phyloP scores from a whole-genome alignment of 2,113 vertebrate genomes.

The Polypterus senegalus region DNA sequence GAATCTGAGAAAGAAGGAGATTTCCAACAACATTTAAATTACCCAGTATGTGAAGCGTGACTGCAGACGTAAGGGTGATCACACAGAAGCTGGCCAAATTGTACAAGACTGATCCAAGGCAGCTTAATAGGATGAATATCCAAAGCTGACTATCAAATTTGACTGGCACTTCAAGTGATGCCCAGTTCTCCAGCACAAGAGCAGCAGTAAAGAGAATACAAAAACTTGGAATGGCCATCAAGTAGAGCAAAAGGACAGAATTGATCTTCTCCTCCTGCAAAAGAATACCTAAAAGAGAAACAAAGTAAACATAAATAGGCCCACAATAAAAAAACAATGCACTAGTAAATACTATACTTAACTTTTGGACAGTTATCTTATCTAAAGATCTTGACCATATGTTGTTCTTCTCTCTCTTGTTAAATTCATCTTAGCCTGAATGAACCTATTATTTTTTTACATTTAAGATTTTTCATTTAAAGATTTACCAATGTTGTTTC shows the following conservation, averaged over 20 bases:
- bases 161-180: slow-evolving; percentile 47
- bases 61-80: slow-evolving; percentile 85
- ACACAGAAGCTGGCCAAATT: slow-evolving; percentile 87
- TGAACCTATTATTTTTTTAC: no score
- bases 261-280: slow-evolving; percentile 84
- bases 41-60: slow-evolving; percentile 88
- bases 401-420: no score
- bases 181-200: slow-evolving; percentile 69
- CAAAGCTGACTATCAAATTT: slow-evolving; percentile 63
- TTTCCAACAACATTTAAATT: slow-evolving; percentile 86
- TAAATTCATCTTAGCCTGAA: no score
- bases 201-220: slow-evolving; percentile 74
- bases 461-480: no score
- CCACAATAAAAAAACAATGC: no score
- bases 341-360: no score
- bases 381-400: no score
- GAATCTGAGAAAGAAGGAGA: slow-evolving; percentile 71
- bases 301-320: neutral
- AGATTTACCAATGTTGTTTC: no score
- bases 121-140: slow-evolving; percentile 84
- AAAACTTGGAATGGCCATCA: slow-evolving; percentile 90
- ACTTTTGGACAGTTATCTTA: no score
- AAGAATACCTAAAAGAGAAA: slow-evolving; percentile 58
- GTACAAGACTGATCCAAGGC: slow-evolving; percentile 84
- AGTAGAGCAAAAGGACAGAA: slow-evolving; percentile 73